Evolutionary conservation across 2,888 invertebrate species (phyloP).

Genomic region (Orthosia cruda): DNA sequence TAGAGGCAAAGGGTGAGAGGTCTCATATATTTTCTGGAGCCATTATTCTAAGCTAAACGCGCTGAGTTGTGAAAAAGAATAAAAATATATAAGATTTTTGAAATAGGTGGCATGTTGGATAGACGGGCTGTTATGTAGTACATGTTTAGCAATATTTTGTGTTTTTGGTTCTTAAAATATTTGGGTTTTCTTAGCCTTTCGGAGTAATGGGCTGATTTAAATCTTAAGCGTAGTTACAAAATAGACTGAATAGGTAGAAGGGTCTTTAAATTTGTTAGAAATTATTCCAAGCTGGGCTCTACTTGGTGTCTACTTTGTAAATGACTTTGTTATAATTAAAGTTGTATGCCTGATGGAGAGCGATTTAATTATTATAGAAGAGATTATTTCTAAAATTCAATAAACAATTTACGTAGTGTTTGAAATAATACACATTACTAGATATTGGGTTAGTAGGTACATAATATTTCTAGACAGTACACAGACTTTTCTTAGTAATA

Average conservation of each 20-base stretch:
- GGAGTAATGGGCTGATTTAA: neutral
- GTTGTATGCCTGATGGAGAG: no score
- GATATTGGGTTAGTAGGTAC: neutral
- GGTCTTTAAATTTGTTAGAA: no score
- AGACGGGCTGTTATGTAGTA: slow-evolving; percentile 15
- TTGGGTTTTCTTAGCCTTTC: neutral
- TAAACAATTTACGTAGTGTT: neutral
- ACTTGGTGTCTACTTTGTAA: no score
- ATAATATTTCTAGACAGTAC: no score
- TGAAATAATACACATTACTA: neutral
- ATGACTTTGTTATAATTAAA: no score
- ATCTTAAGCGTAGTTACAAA: neutral
- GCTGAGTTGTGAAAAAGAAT: slow-evolving; percentile 60
- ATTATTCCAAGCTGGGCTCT: no score
- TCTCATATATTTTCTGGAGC: slow-evolving; percentile 63
- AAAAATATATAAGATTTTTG: slow-evolving; percentile 54
- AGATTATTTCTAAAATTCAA: neutral
- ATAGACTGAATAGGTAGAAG: neutral
- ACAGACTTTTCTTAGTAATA: neutral
- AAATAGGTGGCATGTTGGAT: slow-evolving; percentile 45
- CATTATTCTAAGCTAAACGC: slow-evolving; percentile 65
- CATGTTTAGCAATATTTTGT: slow-evolving; percentile 16
- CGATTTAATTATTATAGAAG: no score
- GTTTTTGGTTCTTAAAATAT: neutral
- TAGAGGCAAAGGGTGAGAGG: slow-evolving; percentile 53